phyloP scores from a whole-genome alignment of 2,113 vertebrate species.

The Siphamia tubifer region DNA sequence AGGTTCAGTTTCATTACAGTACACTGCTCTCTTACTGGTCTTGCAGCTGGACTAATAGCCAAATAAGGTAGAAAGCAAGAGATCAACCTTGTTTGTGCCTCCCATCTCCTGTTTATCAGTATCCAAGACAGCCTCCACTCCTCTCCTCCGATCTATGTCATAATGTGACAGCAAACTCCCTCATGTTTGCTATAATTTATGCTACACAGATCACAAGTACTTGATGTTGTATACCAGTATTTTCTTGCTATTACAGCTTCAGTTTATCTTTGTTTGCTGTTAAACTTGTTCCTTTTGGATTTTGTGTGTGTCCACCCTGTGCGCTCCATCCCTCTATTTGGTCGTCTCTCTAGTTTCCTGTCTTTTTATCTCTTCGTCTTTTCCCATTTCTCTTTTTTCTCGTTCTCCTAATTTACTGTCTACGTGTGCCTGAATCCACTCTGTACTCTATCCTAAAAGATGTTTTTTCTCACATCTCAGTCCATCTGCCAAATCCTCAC shows the following conservation, averaged over 20 bases:
- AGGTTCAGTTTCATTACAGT: neutral
- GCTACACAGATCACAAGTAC: slow-evolving; percentile 25
- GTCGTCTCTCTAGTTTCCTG: slow-evolving; percentile 57
- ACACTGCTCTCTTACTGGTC: slow-evolving; percentile 2
- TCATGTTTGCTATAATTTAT: slow-evolving; percentile 42
- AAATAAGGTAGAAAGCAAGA: slow-evolving; percentile 71
- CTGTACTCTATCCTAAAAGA: slow-evolving; percentile 56
- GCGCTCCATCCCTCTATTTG: slow-evolving; percentile 28
- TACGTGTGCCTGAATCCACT: slow-evolving; percentile 52
- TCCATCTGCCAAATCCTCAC: slow-evolving; percentile 73
- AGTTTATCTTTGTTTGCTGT: slow-evolving; percentile 33
- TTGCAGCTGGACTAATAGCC: slow-evolving; percentile 40
- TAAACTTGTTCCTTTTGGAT: slow-evolving; percentile 44
- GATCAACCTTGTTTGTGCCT: slow-evolving; percentile 60
- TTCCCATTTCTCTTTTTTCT: slow-evolving; percentile 27
- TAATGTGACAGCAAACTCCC: slow-evolving; percentile 53
- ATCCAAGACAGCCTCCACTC: slow-evolving; percentile 37
- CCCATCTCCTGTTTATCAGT: slow-evolving; percentile 69
- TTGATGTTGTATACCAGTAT: slow-evolving; percentile 9
- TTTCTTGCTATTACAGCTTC: slow-evolving; percentile 12
- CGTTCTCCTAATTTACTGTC: slow-evolving; percentile 42
- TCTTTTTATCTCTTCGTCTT: slow-evolving; percentile 43
- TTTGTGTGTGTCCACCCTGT: slow-evolving; percentile 24
- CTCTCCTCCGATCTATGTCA: slow-evolving; percentile 41
- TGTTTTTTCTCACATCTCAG: slow-evolving; percentile 64